Conservation (phyloP, 2,888 invertebrate genomes). For the Pammene aurita region DNA sequence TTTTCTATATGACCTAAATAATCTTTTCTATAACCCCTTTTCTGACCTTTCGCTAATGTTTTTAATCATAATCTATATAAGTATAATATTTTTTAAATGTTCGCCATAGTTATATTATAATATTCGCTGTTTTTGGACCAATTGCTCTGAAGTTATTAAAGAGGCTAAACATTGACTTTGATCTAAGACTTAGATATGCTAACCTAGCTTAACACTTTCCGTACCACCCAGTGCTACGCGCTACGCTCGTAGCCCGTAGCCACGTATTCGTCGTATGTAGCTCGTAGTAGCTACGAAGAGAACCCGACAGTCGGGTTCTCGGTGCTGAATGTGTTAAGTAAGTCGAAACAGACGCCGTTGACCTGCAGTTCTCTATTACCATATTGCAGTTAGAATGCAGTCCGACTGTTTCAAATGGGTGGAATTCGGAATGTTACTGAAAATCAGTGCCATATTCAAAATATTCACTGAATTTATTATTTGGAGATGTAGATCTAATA, state of each 20-base stretch:
- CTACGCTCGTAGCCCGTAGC: no score
- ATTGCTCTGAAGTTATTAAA: conserved; percentile 15
- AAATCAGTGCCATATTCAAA: conserved; percentile 36
- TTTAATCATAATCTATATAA: no score
- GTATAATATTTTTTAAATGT: no score
- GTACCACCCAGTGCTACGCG: no score
- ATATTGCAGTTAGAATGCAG: not conserved
- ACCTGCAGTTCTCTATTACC: not conserved
- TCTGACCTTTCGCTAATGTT: no score
- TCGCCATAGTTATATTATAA: no score
- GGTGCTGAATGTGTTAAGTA: conserved; percentile 1
- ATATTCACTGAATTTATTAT: conserved; percentile 17
- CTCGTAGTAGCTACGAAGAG: no score
- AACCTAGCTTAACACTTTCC: no score
- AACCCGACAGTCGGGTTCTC: no score
- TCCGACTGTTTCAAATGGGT: not conserved
- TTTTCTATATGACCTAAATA: no score
- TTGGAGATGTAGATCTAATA: conserved; percentile 13
- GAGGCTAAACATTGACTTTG: conserved; percentile 30
- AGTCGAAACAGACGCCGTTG: not conserved
- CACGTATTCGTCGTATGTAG: no score
- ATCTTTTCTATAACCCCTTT: no score
- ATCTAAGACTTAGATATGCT: conserved; percentile 24
- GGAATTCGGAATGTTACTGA: conserved; percentile 10
- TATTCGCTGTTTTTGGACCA: conserved; percentile 1